phyloP scores from a whole-genome alignment of 2,113 vertebrate genomes.

The Austrofundulus limnaeus region DNA sequence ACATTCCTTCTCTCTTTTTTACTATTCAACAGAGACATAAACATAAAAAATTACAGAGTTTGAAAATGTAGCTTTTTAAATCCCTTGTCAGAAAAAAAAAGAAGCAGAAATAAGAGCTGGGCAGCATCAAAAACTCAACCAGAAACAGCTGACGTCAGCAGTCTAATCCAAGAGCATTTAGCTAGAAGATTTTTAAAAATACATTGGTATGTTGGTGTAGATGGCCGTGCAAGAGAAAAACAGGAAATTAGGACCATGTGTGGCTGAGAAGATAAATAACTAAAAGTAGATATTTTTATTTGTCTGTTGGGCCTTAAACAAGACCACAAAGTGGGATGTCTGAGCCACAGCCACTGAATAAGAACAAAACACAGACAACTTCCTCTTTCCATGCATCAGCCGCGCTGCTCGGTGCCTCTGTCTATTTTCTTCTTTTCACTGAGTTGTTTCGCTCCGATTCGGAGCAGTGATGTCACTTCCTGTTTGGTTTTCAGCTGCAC shows the following conservation, averaged over 20 bases:
- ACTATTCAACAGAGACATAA: neutral
- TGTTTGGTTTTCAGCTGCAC: constrained; percentile 68
- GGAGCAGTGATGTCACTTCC: constrained; percentile 82
- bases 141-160: constrained; percentile 24
- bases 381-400: constrained; percentile 80
- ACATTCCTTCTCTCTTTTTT: neutral
- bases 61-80: neutral
- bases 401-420: constrained; percentile 39
- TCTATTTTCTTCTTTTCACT: constrained; percentile 61
- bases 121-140: constrained; percentile 11
- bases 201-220: neutral
- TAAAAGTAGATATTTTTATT: constrained; percentile 68
- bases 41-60: neutral
- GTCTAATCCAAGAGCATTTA: neutral
- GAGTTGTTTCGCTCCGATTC: constrained; percentile 51
- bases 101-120: constrained; percentile 3
- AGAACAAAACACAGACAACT: constrained; percentile 71
- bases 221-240: constrained; percentile 19
- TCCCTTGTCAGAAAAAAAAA: neutral
- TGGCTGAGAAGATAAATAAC: constrained; percentile 65
- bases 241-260: constrained; percentile 25
- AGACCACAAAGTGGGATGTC: constrained; percentile 68
- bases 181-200: neutral
- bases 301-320: constrained; percentile 70
- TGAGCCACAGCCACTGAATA: constrained; percentile 59